Evolutionary conservation across 2,888 invertebrate species (phyloP).

Genomic region (Achlya flavicornis): DNA sequence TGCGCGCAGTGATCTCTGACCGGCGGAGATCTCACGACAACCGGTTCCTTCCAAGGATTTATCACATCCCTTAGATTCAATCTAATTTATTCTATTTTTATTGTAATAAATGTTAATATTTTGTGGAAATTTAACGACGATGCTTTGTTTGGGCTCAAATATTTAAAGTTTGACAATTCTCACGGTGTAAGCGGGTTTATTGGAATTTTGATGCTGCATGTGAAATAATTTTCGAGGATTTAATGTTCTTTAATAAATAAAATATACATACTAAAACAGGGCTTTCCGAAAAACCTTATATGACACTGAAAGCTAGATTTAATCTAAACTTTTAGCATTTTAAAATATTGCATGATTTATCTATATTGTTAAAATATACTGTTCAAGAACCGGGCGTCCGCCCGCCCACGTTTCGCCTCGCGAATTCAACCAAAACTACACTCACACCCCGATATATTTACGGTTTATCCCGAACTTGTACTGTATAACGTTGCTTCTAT

Average conservation of each 20-base stretch:
- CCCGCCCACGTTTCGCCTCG: conserved; percentile 70
- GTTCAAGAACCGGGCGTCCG: conserved; percentile 40
- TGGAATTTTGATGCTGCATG: background rate
- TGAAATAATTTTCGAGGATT: background rate
- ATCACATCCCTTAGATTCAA: conserved; percentile 49
- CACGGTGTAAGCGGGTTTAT: background rate
- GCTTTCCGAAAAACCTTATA: background rate
- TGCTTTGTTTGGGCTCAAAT: conserved; percentile 31
- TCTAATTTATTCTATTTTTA: conserved; percentile 64
- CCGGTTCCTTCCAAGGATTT: conserved; percentile 50
- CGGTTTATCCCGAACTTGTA: conserved; percentile 67
- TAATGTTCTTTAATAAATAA: background rate
- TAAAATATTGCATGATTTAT: conserved; percentile 21
- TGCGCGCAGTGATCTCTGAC: conserved; percentile 59
- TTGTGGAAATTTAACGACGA: conserved; percentile 53
- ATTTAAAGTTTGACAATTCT: background rate
- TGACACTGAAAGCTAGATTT: background rate
- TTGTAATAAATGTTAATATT: conserved; percentile 56
- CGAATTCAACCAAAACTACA: conserved; percentile 74
- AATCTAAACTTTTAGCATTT: too few species aligned
- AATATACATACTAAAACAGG: background rate
- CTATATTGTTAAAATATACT: conserved; percentile 49
- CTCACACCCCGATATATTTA: conserved; percentile 73
- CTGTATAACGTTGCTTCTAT: conserved; percentile 26
- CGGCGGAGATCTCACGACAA: conserved; percentile 59